These are phyloP conservation scores for Anguilla rostrata DNA, from an alignment of 2,113 vertebrate species.

Conservation along the genomic window DNA sequence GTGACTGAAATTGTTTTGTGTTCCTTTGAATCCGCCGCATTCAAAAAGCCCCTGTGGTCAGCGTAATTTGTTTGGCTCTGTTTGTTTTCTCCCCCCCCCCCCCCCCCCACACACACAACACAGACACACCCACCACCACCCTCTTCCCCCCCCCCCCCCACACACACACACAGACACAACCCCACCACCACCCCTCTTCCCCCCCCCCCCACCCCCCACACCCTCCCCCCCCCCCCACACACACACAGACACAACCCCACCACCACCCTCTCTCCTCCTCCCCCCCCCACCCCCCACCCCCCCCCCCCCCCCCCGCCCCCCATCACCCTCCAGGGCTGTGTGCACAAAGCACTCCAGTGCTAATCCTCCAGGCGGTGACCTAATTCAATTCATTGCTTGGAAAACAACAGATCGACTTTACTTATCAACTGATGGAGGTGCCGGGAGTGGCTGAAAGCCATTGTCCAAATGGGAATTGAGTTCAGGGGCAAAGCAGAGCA, in stretches of 20 bases:
- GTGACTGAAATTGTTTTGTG: conserved; percentile 8
- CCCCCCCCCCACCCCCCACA: background rate
- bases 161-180: background rate
- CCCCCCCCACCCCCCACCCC: no score
- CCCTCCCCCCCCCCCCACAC: background rate
- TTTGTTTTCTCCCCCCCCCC: background rate
- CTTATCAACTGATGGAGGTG: conserved; percentile 8
- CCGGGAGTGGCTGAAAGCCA: background rate
- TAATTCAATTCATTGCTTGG: conserved; percentile 10
- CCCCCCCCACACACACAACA: no score
- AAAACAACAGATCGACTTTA: conserved; percentile 18
- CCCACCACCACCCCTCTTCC: background rate
- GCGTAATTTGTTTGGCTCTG: background rate
- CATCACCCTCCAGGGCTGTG: background rate
- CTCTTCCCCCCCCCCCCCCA: background rate
- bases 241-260: no score
- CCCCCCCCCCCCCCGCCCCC: background rate
- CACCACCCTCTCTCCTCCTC: no score
- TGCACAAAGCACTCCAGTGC: conserved; percentile 6
- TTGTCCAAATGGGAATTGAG: conserved; percentile 2
- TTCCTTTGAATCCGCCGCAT: background rate
- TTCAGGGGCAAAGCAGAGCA: conserved; percentile 5
- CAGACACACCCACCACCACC: background rate
- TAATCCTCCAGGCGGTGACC: conserved; percentile 14
- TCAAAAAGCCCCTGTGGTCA: conserved; percentile 7